phyloP scores from a whole-genome alignment of 2,888 invertebrate genomes.

The Pandemis cinnamomeana region DNA sequence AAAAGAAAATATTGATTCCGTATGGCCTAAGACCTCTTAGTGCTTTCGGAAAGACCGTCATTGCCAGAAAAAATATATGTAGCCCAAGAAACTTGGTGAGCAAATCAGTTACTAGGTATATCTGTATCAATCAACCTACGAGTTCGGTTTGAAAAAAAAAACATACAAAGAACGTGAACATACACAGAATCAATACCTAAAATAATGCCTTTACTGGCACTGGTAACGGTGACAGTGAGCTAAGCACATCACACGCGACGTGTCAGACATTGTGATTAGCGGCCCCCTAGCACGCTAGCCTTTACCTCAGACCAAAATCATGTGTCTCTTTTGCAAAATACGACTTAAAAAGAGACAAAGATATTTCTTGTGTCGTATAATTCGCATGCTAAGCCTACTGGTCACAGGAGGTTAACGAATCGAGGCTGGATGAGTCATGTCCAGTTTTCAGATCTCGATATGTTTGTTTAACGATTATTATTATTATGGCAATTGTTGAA shows the following conservation, averaged over 20 bases:
- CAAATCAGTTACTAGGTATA: too few relatives aligned
- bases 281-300: not conserved
- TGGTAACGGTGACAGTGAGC: not conserved
- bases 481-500: constrained; percentile 13
- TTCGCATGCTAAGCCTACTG: constrained; percentile 4
- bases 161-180: not conserved
- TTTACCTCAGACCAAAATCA: not conserved
- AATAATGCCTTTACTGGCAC: constrained; percentile 1
- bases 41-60: too few relatives aligned
- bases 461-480: constrained; percentile 15
- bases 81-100: too few relatives aligned
- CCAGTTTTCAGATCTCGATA: constrained; percentile 5
- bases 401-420: constrained; percentile 6
- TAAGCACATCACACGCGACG: constrained; percentile 7
- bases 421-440: constrained; percentile 16
- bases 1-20: too few relatives aligned
- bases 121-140: too few relatives aligned
- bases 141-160: not conserved
- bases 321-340: not conserved
- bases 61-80: too few relatives aligned
- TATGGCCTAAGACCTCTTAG: too few relatives aligned
- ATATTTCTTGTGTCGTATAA: not conserved
- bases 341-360: not conserved
- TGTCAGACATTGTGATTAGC: constrained; percentile 18
- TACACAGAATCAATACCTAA: not conserved